Evolutionary conservation across 2,888 invertebrate species (phyloP).

Genomic region (Corythucha ciliata): DNA sequence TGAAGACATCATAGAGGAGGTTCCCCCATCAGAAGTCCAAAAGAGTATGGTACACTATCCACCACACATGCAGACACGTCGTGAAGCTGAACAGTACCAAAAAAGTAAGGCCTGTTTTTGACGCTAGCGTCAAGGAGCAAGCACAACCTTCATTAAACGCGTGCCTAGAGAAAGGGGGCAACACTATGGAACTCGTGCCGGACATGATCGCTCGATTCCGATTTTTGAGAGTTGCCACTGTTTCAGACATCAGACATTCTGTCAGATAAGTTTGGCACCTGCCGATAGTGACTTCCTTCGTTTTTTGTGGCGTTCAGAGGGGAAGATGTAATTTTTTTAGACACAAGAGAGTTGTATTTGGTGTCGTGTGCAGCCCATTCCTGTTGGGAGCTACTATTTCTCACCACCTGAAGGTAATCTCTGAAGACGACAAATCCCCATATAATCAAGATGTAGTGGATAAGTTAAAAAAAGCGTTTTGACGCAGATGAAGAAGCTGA

Average conservation of each 20-base stretch:
- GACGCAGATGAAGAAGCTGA: background rate
- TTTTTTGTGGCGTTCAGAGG: slow-evolving; percentile 32
- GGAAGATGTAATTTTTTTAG: slow-evolving; percentile 11
- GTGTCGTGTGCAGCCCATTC: slow-evolving; percentile 23
- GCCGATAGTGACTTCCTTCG: slow-evolving; percentile 35
- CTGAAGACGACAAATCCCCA: background rate
- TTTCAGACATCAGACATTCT: slow-evolving; percentile 36
- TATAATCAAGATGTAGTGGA: background rate
- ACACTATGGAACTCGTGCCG: slow-evolving; percentile 31
- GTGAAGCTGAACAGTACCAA: slow-evolving; percentile 29
- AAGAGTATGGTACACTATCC: too few species aligned
- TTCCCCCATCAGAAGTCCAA: slow-evolving; percentile 3
- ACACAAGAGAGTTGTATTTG: slow-evolving; percentile 24
- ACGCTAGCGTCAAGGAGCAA: slow-evolving; percentile 28
- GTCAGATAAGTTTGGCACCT: slow-evolving; percentile 35
- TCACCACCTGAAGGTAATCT: slow-evolving; percentile 9
- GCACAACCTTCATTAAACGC: slow-evolving; percentile 30
- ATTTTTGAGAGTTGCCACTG: slow-evolving; percentile 22
- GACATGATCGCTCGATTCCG: slow-evolving; percentile 25
- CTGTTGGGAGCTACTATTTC: slow-evolving; percentile 19
- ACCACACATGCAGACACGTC: too few species aligned
- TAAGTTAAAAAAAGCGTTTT: too few species aligned
- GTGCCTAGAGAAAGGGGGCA: slow-evolving; percentile 32
- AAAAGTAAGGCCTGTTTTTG: slow-evolving; percentile 31
- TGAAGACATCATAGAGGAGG: slow-evolving; percentile 35